Base-by-base conservation (phyloP, 2,113 vertebrate species). In the Phocoena sinus region DNA sequence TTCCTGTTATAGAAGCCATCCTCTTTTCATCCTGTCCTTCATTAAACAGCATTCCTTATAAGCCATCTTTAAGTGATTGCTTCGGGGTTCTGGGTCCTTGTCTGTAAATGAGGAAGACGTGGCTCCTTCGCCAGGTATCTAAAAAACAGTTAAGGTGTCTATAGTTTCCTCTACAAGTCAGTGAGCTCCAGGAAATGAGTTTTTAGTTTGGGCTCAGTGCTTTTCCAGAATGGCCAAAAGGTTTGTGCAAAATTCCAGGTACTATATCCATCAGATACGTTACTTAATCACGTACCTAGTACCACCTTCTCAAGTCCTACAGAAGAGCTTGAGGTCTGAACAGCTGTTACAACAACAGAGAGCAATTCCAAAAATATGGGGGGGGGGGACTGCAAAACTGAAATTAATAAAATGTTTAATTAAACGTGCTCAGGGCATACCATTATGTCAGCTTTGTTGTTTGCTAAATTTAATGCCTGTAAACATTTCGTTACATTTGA, bases 401-500 rank as follows among this genome's bases (percentile, higher is more conserved):
- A 85, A 85, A 74, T 38, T 87, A 73, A 60, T 62, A 47, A 58
- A 56, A 33, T 18, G 26, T 62, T 31, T 44, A 56, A 84, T 74
- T 60, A 74, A 31, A 56, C 53, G 33, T 82, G 56, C 58, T 93
- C 62, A 21, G n/a, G 63, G 71, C 21, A 11, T 18, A 17, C 33
- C 23, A 2, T 31, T 18, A 58, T 20, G n/a, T 84, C 87, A 62
- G 44, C 77, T 65, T 58, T 8, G 3, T 12, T 76, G 25, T 74
- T 33, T 96, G 53, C 60, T 77, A 20, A 47, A 76, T 94, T 65
- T 38, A n/a, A n/a, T 23, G 60, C 68, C 47, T 4, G 0, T 77
- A 93, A 77, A 82, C 62, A 68, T 87, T 74, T 80, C 25, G 31
- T 84, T 92, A 36, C 44, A 41, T 76, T 58, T 87, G 74, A 71